Evolutionary conservation across 1,140 invertebrate species (phyloP).

Genomic region (Ceratina japonica): DNA sequence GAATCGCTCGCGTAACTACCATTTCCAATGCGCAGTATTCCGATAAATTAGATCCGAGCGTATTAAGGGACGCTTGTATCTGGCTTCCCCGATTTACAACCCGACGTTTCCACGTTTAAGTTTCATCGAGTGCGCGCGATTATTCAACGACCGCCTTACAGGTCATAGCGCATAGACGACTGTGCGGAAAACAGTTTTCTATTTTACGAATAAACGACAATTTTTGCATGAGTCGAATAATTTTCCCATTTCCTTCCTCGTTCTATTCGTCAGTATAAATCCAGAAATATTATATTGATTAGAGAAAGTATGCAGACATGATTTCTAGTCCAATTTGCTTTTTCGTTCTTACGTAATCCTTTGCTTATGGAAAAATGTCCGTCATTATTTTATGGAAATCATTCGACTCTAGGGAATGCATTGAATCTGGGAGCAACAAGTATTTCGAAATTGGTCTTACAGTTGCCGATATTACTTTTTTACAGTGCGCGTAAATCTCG

Average conservation of each 20-base stretch:
- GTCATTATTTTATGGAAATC: not conserved
- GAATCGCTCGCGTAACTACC: constrained; percentile 57
- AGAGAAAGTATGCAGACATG: too few relatives aligned
- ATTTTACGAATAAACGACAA: not conserved
- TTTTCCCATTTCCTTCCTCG: not conserved
- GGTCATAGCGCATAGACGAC: not conserved
- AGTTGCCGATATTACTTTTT: not conserved
- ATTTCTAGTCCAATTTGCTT: too few relatives aligned
- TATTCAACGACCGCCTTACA: constrained; percentile 13
- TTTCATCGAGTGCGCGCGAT: constrained; percentile 19
- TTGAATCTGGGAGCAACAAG: not conserved
- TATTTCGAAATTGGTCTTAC: not conserved
- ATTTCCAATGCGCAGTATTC: constrained; percentile 57
- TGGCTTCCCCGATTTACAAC: constrained; percentile 44
- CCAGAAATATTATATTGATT: not conserved
- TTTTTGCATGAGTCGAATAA: not conserved
- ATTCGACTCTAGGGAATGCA: too few relatives aligned
- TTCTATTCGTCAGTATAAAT: not conserved
- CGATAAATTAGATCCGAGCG: constrained; percentile 59
- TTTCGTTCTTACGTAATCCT: too few relatives aligned
- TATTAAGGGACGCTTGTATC: constrained; percentile 50
- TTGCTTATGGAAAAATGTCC: not conserved
- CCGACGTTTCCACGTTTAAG: constrained; percentile 39
- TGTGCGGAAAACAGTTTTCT: not conserved
- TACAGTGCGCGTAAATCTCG: not conserved